Evolutionary conservation across 2,888 invertebrate species (phyloP), one percentile per base, ranked within the genome.

Genomic region (Pyrocoelia pectoralis): DNA sequence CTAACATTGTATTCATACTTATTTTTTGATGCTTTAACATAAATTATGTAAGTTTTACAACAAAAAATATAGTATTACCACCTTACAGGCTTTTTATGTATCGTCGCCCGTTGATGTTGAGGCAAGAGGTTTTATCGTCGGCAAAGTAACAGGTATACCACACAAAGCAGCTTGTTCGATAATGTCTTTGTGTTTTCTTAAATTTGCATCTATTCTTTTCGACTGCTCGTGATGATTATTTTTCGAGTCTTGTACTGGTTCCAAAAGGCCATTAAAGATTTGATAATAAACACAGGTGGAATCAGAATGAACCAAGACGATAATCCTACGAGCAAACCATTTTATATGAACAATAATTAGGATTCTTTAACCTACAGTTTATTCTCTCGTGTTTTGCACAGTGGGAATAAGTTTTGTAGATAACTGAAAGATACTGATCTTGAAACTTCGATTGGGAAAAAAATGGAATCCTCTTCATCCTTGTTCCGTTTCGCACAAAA

Each of bases 251-350:
- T 73, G 70, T 0, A 69, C 66, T 1, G 76, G 74, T 59, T 74
- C 79, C 64, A 70, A 61, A 65, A 79, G 68, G 57, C 77, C 79
- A 72, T 78, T 67, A 12, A 71, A 68, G 57, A 81, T 70, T 80
- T 84, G 76, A 79, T 86, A 81, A 68, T 81, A 84, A 6, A 84
- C 77, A 59, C 83, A 80, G 1, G 82, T 84, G 3, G 81, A 82
- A 50, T 82, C 82, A 1, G 81, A 73, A 63, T 82, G 81, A 6
- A 82, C 79, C 15, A 84, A 76, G 6, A 79, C 83, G 60, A 69
- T 69, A 76, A 29, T 76, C 57, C 43, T 78, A 79, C 65, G 40
- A 76, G 70, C 48, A 67, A 60, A 54, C 24, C 3, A 24, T 24
- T 3, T n/a, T n/a, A 33, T n/a, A 38, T 55, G 9, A 12, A n/a